Percentiles rank a stretch among this genome's conserved stretches.
phyloP scores from a whole-genome alignment of 2,888 invertebrate genomes.

The Megastigmus dorsalis region DNA sequence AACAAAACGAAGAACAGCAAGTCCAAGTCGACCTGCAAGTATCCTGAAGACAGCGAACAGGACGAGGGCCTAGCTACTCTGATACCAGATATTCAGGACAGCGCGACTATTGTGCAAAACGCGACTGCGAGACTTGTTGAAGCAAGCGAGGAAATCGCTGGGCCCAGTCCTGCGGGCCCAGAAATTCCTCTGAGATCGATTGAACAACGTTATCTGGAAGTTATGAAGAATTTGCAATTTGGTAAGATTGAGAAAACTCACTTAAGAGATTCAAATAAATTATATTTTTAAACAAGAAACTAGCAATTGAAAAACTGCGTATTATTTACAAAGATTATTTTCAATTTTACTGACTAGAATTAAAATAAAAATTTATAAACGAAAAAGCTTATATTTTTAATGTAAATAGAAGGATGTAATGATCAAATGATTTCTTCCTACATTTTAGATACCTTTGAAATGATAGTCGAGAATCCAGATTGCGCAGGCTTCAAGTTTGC shows the following conservation, averaged over 20 bases:
- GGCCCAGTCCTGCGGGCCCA: conserved; percentile 72
- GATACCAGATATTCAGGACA: conserved; percentile 93
- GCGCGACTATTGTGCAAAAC: conserved; percentile 76
- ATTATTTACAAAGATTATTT: too few species aligned
- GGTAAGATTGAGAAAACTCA: conserved; percentile 81
- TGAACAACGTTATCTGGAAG: conserved; percentile 87
- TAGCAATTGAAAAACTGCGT: too few species aligned
- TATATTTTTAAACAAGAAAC: too few species aligned
- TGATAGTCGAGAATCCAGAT: conserved; percentile 88
- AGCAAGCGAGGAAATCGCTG: conserved; percentile 67
- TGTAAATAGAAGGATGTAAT: too few species aligned
- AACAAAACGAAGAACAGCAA: conserved; percentile 74
- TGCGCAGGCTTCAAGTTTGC: conserved; percentile 88
- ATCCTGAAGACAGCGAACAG: conserved; percentile 83
- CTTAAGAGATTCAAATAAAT: too few species aligned
- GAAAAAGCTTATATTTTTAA: too few species aligned
- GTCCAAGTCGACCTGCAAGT: conserved; percentile 66
- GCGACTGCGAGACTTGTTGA: conserved; percentile 71
- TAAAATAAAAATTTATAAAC: too few species aligned
- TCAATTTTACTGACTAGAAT: too few species aligned
- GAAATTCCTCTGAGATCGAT: conserved; percentile 78
- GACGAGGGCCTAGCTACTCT: conserved; percentile 92
- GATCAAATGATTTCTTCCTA: too few species aligned
- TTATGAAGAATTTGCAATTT: conserved; percentile 93
- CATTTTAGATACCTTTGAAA: conserved; percentile 89